phyloP scores from a whole-genome alignment of 2,113 vertebrate species.

The Rhinopomastus cyanomelas region DNA sequence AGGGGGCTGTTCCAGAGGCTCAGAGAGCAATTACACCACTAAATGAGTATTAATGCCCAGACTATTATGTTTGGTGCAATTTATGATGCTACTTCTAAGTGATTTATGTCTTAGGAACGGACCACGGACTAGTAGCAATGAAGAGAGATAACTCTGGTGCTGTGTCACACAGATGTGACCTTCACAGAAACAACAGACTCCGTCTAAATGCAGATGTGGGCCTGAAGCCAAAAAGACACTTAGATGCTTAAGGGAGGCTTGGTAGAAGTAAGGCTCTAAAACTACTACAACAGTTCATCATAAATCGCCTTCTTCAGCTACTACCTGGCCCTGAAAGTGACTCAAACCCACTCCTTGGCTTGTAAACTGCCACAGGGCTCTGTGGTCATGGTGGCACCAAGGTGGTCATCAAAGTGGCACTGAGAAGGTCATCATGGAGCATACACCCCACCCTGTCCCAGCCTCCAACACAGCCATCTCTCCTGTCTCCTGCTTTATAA shows the following conservation, averaged over 20 bases:
- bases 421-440: rapidly evolving
- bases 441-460: neutral
- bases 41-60: neutral
- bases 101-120: conserved; percentile 26
- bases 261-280: neutral
- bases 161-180: neutral
- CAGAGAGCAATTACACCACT: neutral
- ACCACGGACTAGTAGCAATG: neutral
- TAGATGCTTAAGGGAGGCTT: neutral
- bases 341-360: rapidly evolving
- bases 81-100: conserved; percentile 32
- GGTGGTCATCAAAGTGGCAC: neutral
- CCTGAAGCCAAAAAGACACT: neutral
- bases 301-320: neutral
- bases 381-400: rapidly evolving
- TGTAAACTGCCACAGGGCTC: neutral
- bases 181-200: conserved; percentile 7
- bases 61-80: neutral
- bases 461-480: rapidly evolving
- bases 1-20: conserved; percentile 12
- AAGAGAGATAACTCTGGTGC: neutral
- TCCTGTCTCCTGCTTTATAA: neutral
- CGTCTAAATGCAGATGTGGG: neutral
- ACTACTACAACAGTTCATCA: neutral
- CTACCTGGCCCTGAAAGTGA: neutral